phyloP scores from a whole-genome alignment of 2,113 vertebrate genomes.

The Elephas maximus region DNA sequence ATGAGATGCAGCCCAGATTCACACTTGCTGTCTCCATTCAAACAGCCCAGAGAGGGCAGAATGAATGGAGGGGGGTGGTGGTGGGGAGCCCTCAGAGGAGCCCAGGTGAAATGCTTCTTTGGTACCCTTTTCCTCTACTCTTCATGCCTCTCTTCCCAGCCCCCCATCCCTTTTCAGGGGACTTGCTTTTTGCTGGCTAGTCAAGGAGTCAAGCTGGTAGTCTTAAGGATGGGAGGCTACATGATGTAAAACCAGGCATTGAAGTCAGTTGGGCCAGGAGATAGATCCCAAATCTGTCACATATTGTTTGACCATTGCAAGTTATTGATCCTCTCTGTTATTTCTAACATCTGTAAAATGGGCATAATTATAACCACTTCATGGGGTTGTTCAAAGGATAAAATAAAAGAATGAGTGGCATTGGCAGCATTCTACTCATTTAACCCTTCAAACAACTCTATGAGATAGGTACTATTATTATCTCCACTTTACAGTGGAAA shows the following conservation, averaged over 20 bases:
- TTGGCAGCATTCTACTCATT: neutral
- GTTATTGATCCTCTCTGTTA: neutral
- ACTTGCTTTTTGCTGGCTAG: neutral
- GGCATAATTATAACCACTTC: neutral
- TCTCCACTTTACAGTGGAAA: neutral
- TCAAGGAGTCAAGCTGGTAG: neutral
- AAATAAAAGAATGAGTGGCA: neutral
- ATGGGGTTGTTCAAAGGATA: neutral
- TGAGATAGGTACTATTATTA: neutral
- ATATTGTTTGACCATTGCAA: neutral
- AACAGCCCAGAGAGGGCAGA: neutral
- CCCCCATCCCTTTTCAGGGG: neutral
- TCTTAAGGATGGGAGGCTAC: neutral
- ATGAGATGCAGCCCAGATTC: neutral
- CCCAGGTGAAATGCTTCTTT: neutral
- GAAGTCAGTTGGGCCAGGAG: neutral
- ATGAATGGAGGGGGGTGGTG: no score
- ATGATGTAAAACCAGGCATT: neutral
- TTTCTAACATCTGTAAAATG: neutral
- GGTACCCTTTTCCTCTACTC: neutral
- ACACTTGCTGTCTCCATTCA: neutral
- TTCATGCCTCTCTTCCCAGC: neutral
- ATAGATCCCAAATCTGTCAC: neutral
- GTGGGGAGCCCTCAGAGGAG: neutral
- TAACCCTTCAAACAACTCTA: neutral